Evolutionary conservation across 2,113 vertebrate genomes (phyloP), one percentile per base, ranked within the genome.

Genomic region (Plecturocebus donacophilus): DNA sequence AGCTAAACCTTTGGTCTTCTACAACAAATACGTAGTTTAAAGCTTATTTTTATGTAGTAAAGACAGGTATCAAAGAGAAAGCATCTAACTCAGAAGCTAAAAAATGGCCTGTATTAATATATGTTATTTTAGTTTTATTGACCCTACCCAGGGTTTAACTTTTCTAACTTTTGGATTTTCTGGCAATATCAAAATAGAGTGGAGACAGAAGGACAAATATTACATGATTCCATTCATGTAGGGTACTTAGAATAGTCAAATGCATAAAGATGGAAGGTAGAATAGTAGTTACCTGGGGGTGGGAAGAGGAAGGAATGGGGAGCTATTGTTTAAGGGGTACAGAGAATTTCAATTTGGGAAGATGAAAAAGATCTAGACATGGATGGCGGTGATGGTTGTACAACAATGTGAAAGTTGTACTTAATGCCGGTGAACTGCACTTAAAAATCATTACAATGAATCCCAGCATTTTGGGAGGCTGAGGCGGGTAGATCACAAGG

Each of bases 41-140:
- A 95, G 66, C 17, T 79, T 49, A 58, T 32, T 54, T 71, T 77
- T 68, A 11, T 56, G 42, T 27, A 45, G 30, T 84, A 81, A 93
- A 92, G 66, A 71, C 20, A 92, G 85, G 66, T 85, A 66, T 23
- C 45, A 73, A 82, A 81, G n/a, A 89, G 76, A 92, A 76, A 68
- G 8, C 56, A 42, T 94, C 32, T 77, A 66, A 79, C 35, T 49
- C 27, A 61, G 54, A 87, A 87, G 9, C 56, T 79, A 38, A 47
- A 40, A 75, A 56, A 58, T 76, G 73, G 68, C n/a, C 27, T 30
- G 1, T 87, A 27, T 80, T 35, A 64, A 35, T 83, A 77, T 27
- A 52, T 6, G 56, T 61, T 66, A 10, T 42, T 91, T 90, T 93
- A 35, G 6, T 77, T 87, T 83, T 83, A 38, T 56, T 89, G 47